Conservation (phyloP, 2,113 vertebrate species). For the Catharus bicknelli region DNA sequence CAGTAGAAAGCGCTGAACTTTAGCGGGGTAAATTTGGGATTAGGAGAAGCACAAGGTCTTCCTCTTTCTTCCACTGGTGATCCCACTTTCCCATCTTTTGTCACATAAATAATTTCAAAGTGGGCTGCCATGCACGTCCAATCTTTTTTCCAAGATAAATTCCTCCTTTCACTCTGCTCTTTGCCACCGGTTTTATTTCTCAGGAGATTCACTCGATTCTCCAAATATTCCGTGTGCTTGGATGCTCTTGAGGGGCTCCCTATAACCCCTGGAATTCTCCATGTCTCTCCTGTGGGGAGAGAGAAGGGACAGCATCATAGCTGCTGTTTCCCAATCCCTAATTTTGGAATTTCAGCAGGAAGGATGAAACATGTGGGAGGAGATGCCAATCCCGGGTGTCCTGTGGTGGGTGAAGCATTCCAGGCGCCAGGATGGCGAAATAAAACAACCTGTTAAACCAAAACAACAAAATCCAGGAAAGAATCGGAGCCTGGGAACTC, state of each 20-base stretch:
- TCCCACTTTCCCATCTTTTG: neutral
- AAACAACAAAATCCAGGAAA: neutral
- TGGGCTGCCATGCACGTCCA: neutral
- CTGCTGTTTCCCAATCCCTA: neutral
- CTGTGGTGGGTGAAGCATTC: neutral
- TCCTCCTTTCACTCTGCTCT: neutral
- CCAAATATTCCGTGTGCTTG: fast-evolving
- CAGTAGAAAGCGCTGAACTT: neutral
- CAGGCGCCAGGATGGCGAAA: fast-evolving
- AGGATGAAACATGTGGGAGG: neutral
- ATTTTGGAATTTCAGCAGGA: neutral
- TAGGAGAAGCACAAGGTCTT: neutral
- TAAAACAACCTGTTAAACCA: neutral
- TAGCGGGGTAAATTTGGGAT: neutral
- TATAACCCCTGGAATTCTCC: neutral
- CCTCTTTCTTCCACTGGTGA: neutral
- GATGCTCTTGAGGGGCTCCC: neutral
- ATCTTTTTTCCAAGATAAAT: neutral
- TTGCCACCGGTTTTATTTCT: neutral
- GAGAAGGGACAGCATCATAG: neutral
- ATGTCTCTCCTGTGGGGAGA: neutral
- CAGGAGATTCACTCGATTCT: neutral
- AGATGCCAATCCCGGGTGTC: fast-evolving
- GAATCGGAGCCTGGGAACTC: neutral
- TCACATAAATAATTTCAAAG: neutral